Percentiles rank a stretch among this genome's conserved stretches.
Conservation (phyloP, 2,113 vertebrate species). For the Rhadina sibilatrix region DNA sequence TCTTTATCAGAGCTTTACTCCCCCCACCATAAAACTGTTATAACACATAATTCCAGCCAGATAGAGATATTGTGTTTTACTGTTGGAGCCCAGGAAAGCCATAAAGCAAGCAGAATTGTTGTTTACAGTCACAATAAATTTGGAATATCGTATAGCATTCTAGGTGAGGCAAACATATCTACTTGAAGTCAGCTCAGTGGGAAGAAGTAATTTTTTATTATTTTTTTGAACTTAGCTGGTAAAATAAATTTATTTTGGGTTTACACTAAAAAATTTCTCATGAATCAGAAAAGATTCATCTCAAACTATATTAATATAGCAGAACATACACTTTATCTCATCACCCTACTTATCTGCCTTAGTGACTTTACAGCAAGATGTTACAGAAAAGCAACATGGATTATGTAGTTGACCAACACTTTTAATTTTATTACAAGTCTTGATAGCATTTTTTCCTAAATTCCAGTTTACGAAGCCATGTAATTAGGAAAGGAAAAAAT, state of each 20-base stretch:
- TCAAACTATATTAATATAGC: background rate
- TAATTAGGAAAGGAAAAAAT: background rate
- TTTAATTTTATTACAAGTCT: background rate
- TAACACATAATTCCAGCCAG: slow-evolving; percentile 35
- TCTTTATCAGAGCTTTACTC: slow-evolving; percentile 64
- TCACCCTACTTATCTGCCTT: background rate
- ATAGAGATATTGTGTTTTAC: slow-evolving; percentile 47
- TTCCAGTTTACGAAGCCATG: background rate
- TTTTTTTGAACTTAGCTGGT: background rate
- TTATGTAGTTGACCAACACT: background rate
- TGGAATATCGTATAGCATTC: background rate
- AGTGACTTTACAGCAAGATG: background rate
- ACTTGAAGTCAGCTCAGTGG: background rate
- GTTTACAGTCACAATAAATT: slow-evolving; percentile 64
- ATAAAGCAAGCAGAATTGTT: slow-evolving; percentile 63
- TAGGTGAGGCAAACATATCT: background rate
- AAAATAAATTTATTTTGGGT: slow-evolving; percentile 8
- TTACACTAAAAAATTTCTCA: background rate
- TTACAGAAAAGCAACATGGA: background rate
- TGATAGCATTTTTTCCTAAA: background rate
- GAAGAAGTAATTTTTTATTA: background rate
- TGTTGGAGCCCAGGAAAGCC: slow-evolving; percentile 3
- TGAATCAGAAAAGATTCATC: background rate
- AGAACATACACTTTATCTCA: background rate
- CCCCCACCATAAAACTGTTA: slow-evolving; percentile 59